Percentiles rank a stretch among this genome's conserved stretches.
These are phyloP conservation scores for Xestia sexstrigata DNA, from an alignment of 2,888 invertebrate genomes.

Conservation along the genomic window DNA sequence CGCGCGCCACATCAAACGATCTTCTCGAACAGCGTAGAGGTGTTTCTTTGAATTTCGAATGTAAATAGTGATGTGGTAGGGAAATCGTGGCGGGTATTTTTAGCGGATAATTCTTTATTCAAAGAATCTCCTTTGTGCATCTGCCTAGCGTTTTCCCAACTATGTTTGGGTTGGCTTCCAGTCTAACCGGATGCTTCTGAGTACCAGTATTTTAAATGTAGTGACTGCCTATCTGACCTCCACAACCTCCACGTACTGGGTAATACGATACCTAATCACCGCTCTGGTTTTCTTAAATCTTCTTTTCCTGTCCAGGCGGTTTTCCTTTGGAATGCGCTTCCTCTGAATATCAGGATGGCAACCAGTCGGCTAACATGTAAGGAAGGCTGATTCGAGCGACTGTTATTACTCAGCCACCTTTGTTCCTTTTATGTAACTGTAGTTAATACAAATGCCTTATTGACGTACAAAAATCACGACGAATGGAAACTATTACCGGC, in stretches of 20 bases:
- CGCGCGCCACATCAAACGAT: conserved; percentile 58
- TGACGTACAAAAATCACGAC: background rate
- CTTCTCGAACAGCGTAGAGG: conserved; percentile 37
- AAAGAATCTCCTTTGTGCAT: background rate
- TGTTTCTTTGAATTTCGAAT: conserved; percentile 54
- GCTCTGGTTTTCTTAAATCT: too few species aligned
- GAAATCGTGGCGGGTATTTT: background rate
- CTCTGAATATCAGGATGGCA: too few species aligned
- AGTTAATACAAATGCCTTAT: background rate
- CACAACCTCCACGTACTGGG: too few species aligned
- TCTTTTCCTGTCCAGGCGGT: too few species aligned
- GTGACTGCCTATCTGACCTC: too few species aligned
- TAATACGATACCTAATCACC: too few species aligned
- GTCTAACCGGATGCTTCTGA: too few species aligned
- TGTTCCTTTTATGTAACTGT: background rate
- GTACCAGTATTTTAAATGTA: too few species aligned
- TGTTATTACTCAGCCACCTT: too few species aligned
- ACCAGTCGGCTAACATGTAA: too few species aligned
- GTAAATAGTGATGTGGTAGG: conserved; percentile 48
- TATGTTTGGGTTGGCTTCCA: background rate
- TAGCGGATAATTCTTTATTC: background rate
- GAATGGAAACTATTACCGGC: background rate
- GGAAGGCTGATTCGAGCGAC: too few species aligned
- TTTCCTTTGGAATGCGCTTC: too few species aligned
- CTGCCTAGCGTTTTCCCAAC: background rate